phyloP scores from a whole-genome alignment of 2,797 vertebrate species.

The Betta splendens region DNA sequence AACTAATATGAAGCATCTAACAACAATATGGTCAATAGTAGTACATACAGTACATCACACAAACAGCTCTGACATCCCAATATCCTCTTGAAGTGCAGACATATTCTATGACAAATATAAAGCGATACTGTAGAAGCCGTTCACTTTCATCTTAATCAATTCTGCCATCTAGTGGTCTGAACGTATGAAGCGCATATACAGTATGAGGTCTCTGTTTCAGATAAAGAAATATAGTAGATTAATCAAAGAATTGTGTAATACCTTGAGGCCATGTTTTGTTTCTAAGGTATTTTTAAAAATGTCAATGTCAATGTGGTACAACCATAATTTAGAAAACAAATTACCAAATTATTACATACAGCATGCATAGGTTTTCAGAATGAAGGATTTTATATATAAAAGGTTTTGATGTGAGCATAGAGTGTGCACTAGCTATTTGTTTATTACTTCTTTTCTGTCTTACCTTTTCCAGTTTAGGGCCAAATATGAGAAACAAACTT shows the following conservation, averaged over 20 bases:
- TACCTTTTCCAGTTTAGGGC: too few species aligned
- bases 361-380: too few species aligned
- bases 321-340: too few species aligned
- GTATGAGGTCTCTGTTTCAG: neutral
- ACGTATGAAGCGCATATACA: neutral
- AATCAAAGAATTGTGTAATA: neutral
- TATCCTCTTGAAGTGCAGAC: constrained; percentile 16
- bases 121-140: neutral
- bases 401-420: neutral
- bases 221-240: neutral
- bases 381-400: too few species aligned
- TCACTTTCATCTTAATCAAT: constrained; percentile 53
- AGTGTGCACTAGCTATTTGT: too few species aligned
- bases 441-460: too few species aligned
- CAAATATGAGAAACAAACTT: neutral
- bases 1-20: constrained; percentile 50
- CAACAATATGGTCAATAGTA: constrained; percentile 35
- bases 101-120: constrained; percentile 10
- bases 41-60: constrained; percentile 34
- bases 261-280: neutral
- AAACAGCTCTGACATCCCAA: constrained; percentile 29
- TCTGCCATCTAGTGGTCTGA: constrained; percentile 71
- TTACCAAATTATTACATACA: too few species aligned
- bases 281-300: neutral
- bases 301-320: too few species aligned